phyloP scores from a whole-genome alignment of 2,797 vertebrate species.

The Paguma larvata region DNA sequence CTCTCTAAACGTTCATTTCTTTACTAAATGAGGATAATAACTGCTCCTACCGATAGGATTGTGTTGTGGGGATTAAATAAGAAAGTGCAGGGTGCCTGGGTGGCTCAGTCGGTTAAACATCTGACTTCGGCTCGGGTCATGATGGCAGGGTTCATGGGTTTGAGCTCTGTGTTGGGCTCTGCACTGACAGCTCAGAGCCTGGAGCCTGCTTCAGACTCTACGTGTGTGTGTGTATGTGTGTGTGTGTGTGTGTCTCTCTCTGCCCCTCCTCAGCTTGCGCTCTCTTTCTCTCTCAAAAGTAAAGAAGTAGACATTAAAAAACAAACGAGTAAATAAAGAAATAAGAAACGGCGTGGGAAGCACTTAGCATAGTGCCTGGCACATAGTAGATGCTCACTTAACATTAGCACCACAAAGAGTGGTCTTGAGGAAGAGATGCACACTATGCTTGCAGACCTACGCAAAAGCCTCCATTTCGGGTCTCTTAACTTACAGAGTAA shows the following conservation, averaged over 20 bases:
- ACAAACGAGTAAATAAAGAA: neutral
- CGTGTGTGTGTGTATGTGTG: too few relatives aligned
- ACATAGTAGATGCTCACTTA: neutral
- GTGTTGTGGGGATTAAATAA: neutral
- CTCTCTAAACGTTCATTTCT: neutral
- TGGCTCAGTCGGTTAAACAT: too few relatives aligned
- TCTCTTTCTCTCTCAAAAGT: too few relatives aligned
- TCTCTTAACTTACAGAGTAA: neutral
- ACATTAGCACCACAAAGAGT: too few relatives aligned
- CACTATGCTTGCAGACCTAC: fast-evolving
- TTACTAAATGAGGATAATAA: neutral
- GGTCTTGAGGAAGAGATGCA: neutral
- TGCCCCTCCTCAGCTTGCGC: too few relatives aligned
- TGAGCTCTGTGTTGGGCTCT: too few relatives aligned
- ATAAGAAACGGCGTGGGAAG: neutral
- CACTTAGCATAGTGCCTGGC: neutral
- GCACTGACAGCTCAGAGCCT: too few relatives aligned
- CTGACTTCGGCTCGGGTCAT: too few relatives aligned
- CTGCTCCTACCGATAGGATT: neutral
- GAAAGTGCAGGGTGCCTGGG: neutral
- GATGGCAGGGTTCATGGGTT: too few relatives aligned
- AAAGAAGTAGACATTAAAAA: too few relatives aligned
- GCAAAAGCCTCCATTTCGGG: neutral
- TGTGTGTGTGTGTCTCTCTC: too few relatives aligned
- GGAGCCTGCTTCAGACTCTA: too few relatives aligned